Conservation (phyloP, 2,797 vertebrate species). For the Sternarchorhynchus goeldii region DNA sequence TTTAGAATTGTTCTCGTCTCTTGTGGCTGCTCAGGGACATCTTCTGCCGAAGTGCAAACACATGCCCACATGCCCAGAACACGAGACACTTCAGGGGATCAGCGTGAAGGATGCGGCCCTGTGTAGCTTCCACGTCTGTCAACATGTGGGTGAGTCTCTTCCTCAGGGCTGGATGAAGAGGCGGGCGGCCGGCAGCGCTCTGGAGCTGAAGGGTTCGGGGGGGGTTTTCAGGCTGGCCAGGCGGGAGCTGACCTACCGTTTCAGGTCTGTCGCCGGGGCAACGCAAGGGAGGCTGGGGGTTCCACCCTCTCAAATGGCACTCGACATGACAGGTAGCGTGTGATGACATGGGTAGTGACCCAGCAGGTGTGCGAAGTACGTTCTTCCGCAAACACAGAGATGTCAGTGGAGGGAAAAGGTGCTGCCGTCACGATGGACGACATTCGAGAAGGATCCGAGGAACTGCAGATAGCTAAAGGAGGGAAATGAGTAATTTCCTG, state of each 20-base stretch:
- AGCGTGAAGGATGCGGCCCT: slow-evolving; percentile 44
- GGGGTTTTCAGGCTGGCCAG: slow-evolving; percentile 39
- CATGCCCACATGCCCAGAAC: slow-evolving; percentile 32
- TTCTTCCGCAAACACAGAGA: slow-evolving; percentile 26
- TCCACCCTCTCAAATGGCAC: slow-evolving; percentile 4
- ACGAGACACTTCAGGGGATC: slow-evolving; percentile 1
- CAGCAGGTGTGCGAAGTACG: background rate
- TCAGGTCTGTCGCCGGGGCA: slow-evolving; percentile 29
- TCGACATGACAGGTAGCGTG: slow-evolving; percentile 3
- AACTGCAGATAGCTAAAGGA: slow-evolving; percentile 46
- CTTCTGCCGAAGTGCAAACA: slow-evolving; percentile 23
- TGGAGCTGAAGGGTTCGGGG: slow-evolving; percentile 42
- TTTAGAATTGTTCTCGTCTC: slow-evolving; percentile 17
- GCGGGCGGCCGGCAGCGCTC: slow-evolving; percentile 34
- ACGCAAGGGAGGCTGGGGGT: slow-evolving; percentile 33
- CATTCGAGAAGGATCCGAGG: slow-evolving; percentile 23
- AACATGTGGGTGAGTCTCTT: slow-evolving; percentile 49
- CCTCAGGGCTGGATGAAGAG: slow-evolving; percentile 33
- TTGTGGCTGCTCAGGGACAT: slow-evolving; percentile 41
- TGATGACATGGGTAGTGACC: background rate
- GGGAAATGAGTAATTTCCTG: slow-evolving; percentile 56
- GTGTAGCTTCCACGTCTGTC: slow-evolving; percentile 55
- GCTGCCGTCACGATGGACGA: slow-evolving; percentile 18
- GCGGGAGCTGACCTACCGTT: slow-evolving; percentile 30
- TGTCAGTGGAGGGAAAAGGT: slow-evolving; percentile 23